phyloP scores from a whole-genome alignment of 2,797 vertebrate genomes.

The Euthynnus affinis region DNA sequence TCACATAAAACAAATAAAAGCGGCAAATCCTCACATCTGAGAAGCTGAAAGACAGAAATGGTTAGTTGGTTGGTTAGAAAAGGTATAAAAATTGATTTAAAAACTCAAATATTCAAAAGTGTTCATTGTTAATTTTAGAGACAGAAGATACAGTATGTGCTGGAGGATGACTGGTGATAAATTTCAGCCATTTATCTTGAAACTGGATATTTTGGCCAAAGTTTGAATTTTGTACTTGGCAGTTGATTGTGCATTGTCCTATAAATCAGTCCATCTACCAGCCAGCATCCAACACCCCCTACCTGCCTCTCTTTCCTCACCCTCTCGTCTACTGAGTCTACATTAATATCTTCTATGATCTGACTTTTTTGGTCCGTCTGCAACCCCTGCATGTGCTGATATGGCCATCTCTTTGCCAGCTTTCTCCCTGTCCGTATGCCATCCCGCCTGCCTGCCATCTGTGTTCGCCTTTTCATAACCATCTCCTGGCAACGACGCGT shows the following conservation, averaged over 20 bases:
- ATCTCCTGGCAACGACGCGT: constrained; percentile 42
- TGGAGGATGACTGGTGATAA: background rate
- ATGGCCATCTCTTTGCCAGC: constrained; percentile 29
- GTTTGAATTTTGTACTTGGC: background rate
- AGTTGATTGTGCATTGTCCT: background rate
- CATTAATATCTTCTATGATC: constrained; percentile 10
- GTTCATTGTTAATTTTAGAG: too few species aligned
- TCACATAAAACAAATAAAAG: too few species aligned
- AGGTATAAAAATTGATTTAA: too few species aligned
- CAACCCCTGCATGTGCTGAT: constrained; percentile 28
- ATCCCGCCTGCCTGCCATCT: constrained; percentile 63
- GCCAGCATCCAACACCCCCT: background rate
- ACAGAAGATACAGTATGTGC: background rate
- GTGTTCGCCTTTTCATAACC: constrained; percentile 58
- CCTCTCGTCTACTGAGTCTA: constrained; percentile 6
- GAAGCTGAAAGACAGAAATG: too few species aligned
- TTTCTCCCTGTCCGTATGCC: constrained; percentile 37
- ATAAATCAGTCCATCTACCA: background rate
- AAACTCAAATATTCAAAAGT: too few species aligned
- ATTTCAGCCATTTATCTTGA: background rate
- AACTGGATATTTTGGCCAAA: background rate
- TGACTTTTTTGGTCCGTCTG: constrained; percentile 11
- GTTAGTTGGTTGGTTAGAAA: too few species aligned
- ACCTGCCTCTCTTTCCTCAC: background rate
- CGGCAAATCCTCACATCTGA: too few species aligned